These are phyloP conservation scores for Sphenopsis melanotis DNA, from an alignment of 2,797 vertebrate genomes.

Conservation along the genomic window DNA sequence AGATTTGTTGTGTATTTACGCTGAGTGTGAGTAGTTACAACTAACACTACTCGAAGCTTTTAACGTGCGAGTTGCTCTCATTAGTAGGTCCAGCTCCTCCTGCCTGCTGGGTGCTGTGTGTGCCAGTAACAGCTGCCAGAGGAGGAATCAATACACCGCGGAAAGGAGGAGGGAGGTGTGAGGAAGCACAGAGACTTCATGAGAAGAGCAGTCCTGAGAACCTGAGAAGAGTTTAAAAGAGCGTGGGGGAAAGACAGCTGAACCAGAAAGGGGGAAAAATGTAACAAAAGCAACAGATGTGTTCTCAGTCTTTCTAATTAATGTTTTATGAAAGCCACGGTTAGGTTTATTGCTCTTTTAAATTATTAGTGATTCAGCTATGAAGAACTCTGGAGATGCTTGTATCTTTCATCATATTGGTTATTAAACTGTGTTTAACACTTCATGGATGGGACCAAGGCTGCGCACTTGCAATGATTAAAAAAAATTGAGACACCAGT, in stretches of 20 bases:
- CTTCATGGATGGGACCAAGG: neutral
- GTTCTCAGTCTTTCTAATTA: slow-evolving; percentile 17
- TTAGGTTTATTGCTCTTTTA: slow-evolving; percentile 30
- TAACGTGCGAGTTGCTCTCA: neutral
- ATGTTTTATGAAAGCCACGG: slow-evolving; percentile 34
- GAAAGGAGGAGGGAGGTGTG: neutral
- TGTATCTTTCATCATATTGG: slow-evolving; percentile 9
- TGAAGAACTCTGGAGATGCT: slow-evolving; percentile 7
- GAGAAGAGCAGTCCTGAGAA: neutral
- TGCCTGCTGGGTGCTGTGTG: neutral
- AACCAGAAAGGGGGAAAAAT: neutral
- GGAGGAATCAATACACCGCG: neutral
- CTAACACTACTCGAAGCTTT: neutral
- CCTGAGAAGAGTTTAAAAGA: neutral
- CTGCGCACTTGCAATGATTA: neutral
- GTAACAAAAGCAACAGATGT: slow-evolving; percentile 49
- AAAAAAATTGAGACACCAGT: neutral
- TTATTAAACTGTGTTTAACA: slow-evolving; percentile 24
- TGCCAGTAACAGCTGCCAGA: neutral
- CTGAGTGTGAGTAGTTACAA: neutral
- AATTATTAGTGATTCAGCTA: slow-evolving; percentile 54
- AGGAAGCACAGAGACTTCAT: neutral
- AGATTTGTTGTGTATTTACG: neutral
- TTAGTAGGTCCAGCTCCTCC: neutral
- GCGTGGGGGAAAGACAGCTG: neutral